Evolutionary conservation across 2,113 vertebrate genomes (phyloP).

Genomic region (Chaetura pelagica): DNA sequence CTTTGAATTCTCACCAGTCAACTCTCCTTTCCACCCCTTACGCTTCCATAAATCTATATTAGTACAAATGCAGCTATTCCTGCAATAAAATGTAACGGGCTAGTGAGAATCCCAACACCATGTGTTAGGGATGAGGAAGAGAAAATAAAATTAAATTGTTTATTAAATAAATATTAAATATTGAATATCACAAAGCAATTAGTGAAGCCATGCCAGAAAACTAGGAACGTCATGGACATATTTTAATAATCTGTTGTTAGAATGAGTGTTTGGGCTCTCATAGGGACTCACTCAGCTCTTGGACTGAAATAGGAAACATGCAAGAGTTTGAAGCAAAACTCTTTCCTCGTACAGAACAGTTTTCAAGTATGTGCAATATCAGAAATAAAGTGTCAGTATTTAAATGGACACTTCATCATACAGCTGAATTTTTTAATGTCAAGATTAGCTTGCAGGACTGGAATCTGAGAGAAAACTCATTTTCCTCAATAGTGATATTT

Average conservation of each 20-base stretch:
- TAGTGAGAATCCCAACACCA: neutral
- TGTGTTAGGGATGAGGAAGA: no score
- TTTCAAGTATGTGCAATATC: neutral
- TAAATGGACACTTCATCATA: neutral
- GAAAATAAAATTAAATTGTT: neutral
- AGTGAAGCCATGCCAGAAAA: neutral
- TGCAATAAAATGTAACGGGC: neutral
- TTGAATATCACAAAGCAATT: neutral
- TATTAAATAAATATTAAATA: no score
- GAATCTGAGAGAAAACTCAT: rapidly evolving
- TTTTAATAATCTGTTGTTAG: slow-evolving; percentile 15
- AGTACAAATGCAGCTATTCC: neutral
- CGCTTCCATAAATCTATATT: neutral
- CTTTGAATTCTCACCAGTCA: neutral
- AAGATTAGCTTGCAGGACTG: neutral
- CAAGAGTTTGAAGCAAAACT: neutral
- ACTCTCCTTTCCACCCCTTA: neutral
- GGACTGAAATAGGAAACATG: slow-evolving; percentile 1
- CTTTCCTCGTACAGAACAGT: neutral
- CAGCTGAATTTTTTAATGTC: neutral
- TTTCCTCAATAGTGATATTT: neutral
- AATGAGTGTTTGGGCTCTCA: neutral
- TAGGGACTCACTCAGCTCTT: neutral
- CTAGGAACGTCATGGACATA: neutral
- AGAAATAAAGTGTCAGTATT: neutral